These are phyloP conservation scores for Acleris literana DNA, from an alignment of 2,888 invertebrate species.

Conservation along the genomic window DNA sequence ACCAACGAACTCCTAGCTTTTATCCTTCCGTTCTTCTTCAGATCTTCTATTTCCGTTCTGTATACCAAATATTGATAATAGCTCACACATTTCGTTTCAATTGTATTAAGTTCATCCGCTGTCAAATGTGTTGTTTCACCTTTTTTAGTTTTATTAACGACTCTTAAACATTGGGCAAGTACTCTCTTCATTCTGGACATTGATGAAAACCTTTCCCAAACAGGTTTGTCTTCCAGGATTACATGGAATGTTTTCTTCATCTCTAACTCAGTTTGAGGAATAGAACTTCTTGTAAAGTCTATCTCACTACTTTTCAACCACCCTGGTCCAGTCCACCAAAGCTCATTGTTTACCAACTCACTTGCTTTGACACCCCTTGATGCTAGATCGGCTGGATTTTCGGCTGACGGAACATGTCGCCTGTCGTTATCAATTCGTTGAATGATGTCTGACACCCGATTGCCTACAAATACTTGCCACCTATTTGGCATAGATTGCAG, in stretches of 20 bases:
- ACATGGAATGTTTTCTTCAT: constrained; percentile 12
- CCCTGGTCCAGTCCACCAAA: constrained; percentile 34
- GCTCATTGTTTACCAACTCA: constrained; percentile 13
- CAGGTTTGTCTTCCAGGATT: not conserved
- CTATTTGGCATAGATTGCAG: constrained; percentile 28
- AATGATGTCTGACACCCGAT: constrained; percentile 15
- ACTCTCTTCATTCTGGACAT: constrained; percentile 1
- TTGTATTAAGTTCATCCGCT: not conserved
- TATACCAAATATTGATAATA: constrained; percentile 1
- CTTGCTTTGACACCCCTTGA: constrained; percentile 9
- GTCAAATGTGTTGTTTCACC: not conserved
- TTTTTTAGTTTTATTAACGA: not conserved
- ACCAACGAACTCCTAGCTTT: constrained; percentile 21
- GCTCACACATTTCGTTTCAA: not conserved
- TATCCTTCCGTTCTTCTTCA: constrained; percentile 1
- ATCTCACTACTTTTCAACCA: constrained; percentile 19
- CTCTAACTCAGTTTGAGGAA: constrained; percentile 27
- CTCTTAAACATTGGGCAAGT: constrained; percentile 2
- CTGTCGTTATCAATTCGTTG: constrained; percentile 27
- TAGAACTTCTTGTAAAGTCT: constrained; percentile 1
- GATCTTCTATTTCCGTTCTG: not conserved
- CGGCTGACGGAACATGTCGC: constrained; percentile 33
- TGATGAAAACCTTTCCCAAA: constrained; percentile 10
- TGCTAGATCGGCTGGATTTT: constrained; percentile 11
- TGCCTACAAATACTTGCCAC: constrained; percentile 15